Percentiles rank a stretch among this genome's conserved stretches.
These are phyloP conservation scores for Andrena bicolor DNA, from an alignment of 2,888 invertebrate genomes.

Conservation along the genomic window DNA sequence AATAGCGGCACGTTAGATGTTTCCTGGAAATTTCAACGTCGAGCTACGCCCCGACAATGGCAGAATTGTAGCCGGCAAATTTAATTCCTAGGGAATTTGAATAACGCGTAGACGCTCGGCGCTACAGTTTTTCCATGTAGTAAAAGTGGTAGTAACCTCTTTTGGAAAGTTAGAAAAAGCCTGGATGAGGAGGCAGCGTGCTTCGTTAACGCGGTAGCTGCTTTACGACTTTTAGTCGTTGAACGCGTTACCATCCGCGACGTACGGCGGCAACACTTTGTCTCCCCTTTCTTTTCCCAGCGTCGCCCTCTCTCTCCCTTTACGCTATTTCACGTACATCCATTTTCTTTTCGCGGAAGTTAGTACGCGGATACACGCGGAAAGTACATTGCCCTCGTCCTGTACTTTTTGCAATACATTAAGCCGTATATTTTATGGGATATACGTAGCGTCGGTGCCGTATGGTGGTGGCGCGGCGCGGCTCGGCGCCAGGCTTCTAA, in stretches of 20 bases:
- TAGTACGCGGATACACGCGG: constrained; percentile 53
- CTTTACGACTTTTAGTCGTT: constrained; percentile 61
- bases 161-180: constrained; percentile 43
- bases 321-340: constrained; percentile 58
- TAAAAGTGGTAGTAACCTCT: constrained; percentile 3
- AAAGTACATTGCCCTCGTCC: constrained; percentile 65
- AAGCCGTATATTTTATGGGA: constrained; percentile 77
- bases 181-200: constrained; percentile 24
- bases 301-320: constrained; percentile 24
- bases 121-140: constrained; percentile 29
- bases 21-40: constrained; percentile 60
- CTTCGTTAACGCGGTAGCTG: constrained; percentile 43
- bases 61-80: constrained; percentile 42
- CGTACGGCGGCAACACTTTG: constrained; percentile 10
- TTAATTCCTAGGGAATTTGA: constrained; percentile 61
- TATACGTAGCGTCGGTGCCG: constrained; percentile 53
- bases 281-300: constrained; percentile 13
- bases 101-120: constrained; percentile 35
- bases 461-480: constrained; percentile 32
- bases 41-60: constrained; percentile 41
- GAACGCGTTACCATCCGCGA: constrained; percentile 24
- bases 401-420: constrained; percentile 78
- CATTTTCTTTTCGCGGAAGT: constrained; percentile 66
- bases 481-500: constrained; percentile 13
- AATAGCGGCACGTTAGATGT: constrained; percentile 30